Base-by-base conservation (phyloP, 2,113 vertebrate genomes). In the Phrynosoma platyrhinos region DNA sequence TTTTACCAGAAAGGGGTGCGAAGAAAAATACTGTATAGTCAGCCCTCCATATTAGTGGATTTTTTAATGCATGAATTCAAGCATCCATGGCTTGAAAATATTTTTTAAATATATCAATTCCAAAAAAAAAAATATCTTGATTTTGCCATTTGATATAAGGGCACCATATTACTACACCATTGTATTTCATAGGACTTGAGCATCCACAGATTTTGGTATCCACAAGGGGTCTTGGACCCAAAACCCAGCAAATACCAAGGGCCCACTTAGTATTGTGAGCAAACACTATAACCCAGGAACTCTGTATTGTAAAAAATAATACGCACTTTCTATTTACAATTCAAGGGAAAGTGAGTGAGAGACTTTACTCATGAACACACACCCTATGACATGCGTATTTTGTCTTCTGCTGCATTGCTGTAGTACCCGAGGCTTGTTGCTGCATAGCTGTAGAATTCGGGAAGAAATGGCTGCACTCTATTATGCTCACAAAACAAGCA, bases 281-380 rank as follows among this genome's bases (percentile, higher is more conserved):
- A 79, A 53, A 84, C n/a, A 30, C 10, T 82, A 18, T 76, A 47
- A n/a, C 8, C 32, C 9, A 64, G 9, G 58, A 64, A 2, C 74
- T 82, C n/a, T 52, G 42, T 52, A 76, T 52, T 69, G 25, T 25
- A n/a, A 32, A 82, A 88, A 82, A 88, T 72, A 36, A 66, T 30
- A 21, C 42, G 27, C 14, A 16, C 42, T 40, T 77, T 25, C 42
- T 40, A 36, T 18, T 14, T 77, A 3, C 58, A 83, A 27, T 83
- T 23, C 27, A 77, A 47, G 6, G 40, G 30, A 71, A 64, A 66
- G n/a, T 40, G 23, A 62, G 8, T 10, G 53, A 82, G 36, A 52
- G 62, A 66, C 7, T 62, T 32, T 76, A 76, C 9, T 76, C 27
- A 76, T 1, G 40, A 4, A 14, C 66, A 40, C 53, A 42, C 55